A percentile compares a stretch with the other conserved stretches of the same genome.
phyloP scores from a whole-genome alignment of 2,888 invertebrate species.

The Lucinisca nassula region DNA sequence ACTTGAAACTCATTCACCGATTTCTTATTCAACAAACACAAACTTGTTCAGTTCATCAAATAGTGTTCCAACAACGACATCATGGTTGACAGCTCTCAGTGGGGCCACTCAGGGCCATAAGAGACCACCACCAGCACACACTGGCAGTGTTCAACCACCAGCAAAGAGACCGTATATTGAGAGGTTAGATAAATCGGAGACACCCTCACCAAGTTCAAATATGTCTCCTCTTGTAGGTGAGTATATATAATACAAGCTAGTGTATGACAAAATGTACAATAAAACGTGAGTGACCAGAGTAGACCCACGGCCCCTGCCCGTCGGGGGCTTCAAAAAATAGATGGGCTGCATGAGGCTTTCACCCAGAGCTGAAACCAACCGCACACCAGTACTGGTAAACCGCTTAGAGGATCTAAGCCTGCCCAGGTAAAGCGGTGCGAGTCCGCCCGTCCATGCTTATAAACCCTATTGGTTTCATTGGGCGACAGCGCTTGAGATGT shows the following conservation, averaged over 20 bases:
- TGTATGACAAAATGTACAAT: too few relatives aligned
- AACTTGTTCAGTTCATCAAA: background rate
- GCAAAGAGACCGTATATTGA: slow-evolving; percentile 55
- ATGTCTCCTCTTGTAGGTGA: slow-evolving; percentile 69
- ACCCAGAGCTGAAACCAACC: too few relatives aligned
- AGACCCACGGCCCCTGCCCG: too few relatives aligned
- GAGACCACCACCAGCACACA: slow-evolving; percentile 56
- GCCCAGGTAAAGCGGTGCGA: too few relatives aligned
- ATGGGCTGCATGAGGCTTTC: too few relatives aligned
- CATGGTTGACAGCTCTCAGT: slow-evolving; percentile 64
- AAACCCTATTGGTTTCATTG: too few relatives aligned
- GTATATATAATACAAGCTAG: slow-evolving; percentile 19
- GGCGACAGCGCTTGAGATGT: too few relatives aligned
- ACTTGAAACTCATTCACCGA: background rate
- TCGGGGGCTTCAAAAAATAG: too few relatives aligned
- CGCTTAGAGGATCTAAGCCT: too few relatives aligned
- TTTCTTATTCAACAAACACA: background rate
- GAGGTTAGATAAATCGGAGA: slow-evolving; percentile 38
- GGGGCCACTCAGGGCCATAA: slow-evolving; percentile 62
- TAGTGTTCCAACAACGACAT: slow-evolving; percentile 13
- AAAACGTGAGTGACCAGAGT: too few relatives aligned
- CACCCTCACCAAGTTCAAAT: slow-evolving; percentile 62
- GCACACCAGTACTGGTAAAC: too few relatives aligned
- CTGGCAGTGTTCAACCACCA: slow-evolving; percentile 26
- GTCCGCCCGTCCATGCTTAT: too few relatives aligned